Conservation (phyloP, 2,113 vertebrate genomes). For the Indri indri region DNA sequence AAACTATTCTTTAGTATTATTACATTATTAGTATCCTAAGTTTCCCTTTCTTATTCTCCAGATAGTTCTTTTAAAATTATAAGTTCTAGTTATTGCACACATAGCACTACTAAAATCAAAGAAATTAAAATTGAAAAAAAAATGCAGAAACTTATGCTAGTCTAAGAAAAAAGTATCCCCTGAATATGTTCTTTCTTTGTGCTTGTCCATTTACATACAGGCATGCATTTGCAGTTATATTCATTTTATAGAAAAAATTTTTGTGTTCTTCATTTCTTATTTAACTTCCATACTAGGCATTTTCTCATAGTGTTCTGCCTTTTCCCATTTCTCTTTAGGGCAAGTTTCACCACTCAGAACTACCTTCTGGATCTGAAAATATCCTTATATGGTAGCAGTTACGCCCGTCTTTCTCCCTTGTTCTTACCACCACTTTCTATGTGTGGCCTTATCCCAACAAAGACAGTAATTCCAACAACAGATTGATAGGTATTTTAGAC, state of each 20-base stretch:
- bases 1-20: neutral
- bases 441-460: neutral
- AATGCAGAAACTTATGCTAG: neutral
- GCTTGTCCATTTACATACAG: neutral
- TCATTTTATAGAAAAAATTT: neutral
- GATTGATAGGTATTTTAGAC: neutral
- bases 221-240: neutral
- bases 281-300: neutral
- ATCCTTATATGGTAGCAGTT: neutral
- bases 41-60: neutral
- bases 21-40: neutral
- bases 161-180: neutral
- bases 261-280: neutral
- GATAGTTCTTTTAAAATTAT: neutral
- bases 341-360: neutral
- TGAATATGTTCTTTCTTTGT: neutral
- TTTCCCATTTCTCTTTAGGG: neutral
- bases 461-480: neutral
- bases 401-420: neutral
- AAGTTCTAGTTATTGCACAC: neutral
- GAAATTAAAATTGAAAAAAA: conserved; percentile 31
- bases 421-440: neutral
- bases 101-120: neutral
- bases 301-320: neutral
- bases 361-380: neutral